Percentiles rank a stretch among this genome's conserved stretches.
These are phyloP conservation scores for Folsomia candida DNA, from an alignment of 2,888 invertebrate genomes.

Conservation along the genomic window DNA sequence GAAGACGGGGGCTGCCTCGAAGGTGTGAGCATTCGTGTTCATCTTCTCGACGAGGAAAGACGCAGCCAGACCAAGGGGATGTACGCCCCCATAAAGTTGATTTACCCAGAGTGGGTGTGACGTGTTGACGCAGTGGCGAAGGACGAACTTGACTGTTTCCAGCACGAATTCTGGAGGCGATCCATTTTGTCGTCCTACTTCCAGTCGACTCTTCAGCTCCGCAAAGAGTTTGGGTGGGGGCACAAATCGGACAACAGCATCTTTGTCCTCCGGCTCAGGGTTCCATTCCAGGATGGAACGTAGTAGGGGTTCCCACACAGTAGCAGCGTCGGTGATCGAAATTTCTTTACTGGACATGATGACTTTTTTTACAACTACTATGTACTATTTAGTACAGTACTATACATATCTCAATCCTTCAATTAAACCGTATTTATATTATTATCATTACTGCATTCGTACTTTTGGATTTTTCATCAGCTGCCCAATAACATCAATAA, in stretches of 20 bases:
- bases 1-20: slow-evolving; percentile 77
- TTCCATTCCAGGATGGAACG: background rate
- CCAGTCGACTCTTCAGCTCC: background rate
- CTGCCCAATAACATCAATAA: too few species aligned
- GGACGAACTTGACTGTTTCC: slow-evolving; percentile 38
- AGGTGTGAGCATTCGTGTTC: slow-evolving; percentile 79
- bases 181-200: background rate
- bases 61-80: slow-evolving; percentile 72
- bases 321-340: background rate
- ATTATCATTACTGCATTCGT: too few species aligned
- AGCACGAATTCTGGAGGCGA: slow-evolving; percentile 22
- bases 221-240: background rate
- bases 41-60: slow-evolving; percentile 75
- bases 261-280: background rate
- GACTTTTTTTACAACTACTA: too few species aligned
- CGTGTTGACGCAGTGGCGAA: slow-evolving; percentile 69
- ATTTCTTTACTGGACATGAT: background rate
- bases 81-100: slow-evolving; percentile 73
- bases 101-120: slow-evolving; percentile 73
- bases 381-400: too few species aligned
- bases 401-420: too few species aligned
- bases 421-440: too few species aligned
- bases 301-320: background rate
- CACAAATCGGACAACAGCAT: background rate
- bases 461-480: too few species aligned